Evolutionary conservation across 2,888 invertebrate genomes (phyloP).

Genomic region (Epistrophe eligans): DNA sequence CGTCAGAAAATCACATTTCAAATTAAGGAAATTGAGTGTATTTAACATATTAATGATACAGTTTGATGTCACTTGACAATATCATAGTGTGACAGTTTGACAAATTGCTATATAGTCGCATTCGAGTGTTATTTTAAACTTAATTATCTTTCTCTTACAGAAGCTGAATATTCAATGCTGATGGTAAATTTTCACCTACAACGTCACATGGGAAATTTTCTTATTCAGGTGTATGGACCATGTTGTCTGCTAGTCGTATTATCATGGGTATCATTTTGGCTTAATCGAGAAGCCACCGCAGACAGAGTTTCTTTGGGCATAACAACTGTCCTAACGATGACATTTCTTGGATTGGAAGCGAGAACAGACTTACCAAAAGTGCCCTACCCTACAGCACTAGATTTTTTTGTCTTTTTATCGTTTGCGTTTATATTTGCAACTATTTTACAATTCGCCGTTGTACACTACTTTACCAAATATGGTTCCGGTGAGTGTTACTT

Average conservation of each 20-base stretch:
- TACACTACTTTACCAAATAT: constrained; percentile 93
- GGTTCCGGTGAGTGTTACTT: constrained; percentile 92
- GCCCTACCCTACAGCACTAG: constrained; percentile 93
- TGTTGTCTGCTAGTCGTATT: constrained; percentile 93
- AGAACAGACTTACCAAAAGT: constrained; percentile 93
- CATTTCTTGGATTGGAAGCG: constrained; percentile 91
- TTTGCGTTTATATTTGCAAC: constrained; percentile 93
- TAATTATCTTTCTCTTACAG: constrained; percentile 81
- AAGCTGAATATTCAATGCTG: constrained; percentile 89
- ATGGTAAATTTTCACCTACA: constrained; percentile 91
- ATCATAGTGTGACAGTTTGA: constrained; percentile 7
- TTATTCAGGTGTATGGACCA: constrained; percentile 94
- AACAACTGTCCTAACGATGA: constrained; percentile 93
- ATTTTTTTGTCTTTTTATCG: constrained; percentile 92
- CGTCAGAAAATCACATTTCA: constrained; percentile 18
- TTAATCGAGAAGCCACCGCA: constrained; percentile 92
- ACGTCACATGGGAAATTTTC: constrained; percentile 93
- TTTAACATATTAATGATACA: constrained; percentile 25
- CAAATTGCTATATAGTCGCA: not conserved
- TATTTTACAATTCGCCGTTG: constrained; percentile 92
- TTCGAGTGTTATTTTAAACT: not conserved
- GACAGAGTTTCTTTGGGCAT: constrained; percentile 92
- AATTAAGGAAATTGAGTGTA: not conserved
- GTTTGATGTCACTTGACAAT: constrained; percentile 25
- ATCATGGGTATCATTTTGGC: constrained; percentile 94